phyloP scores from a whole-genome alignment of 1,140 invertebrate species.

The Anastatus disparis region DNA sequence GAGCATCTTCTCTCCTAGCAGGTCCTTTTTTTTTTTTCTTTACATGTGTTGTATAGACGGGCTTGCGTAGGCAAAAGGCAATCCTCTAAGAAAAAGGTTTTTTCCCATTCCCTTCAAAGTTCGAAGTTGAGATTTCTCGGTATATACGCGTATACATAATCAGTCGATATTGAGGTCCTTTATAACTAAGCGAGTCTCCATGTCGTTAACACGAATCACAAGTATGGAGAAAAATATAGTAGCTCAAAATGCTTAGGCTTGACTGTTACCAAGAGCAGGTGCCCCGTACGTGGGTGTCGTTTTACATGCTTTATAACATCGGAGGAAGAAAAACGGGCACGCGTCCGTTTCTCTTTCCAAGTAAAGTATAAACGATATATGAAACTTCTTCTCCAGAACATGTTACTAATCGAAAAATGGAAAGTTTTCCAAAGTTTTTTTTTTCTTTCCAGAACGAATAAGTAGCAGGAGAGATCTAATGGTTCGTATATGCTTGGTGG shows the following conservation, averaged over 20 bases:
- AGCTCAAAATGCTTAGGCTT: no score
- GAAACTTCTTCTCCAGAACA: no score
- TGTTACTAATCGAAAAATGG: neutral
- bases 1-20: neutral
- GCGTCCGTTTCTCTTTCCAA: slow-evolving; percentile 6
- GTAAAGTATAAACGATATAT: neutral
- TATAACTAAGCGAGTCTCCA: neutral
- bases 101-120: no score
- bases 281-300: slow-evolving; percentile 29
- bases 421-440: no score
- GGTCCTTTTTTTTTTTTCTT: no score
- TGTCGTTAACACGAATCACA: neutral
- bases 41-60: no score
- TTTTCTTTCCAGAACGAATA: no score
- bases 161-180: slow-evolving; percentile 2
- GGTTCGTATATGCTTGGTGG: no score
- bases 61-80: no score
- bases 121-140: no score
- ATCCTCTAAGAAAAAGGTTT: no score
- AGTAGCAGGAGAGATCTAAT: no score
- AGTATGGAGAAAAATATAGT: neutral
- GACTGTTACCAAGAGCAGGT: slow-evolving; percentile 14
- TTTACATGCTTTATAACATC: neutral
- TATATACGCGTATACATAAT: slow-evolving; percentile 1
- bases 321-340: neutral